A percentile compares a stretch with the other conserved stretches of the same genome.
Conservation (phyloP, 2,888 invertebrate genomes). For the Leuctra nigra region DNA sequence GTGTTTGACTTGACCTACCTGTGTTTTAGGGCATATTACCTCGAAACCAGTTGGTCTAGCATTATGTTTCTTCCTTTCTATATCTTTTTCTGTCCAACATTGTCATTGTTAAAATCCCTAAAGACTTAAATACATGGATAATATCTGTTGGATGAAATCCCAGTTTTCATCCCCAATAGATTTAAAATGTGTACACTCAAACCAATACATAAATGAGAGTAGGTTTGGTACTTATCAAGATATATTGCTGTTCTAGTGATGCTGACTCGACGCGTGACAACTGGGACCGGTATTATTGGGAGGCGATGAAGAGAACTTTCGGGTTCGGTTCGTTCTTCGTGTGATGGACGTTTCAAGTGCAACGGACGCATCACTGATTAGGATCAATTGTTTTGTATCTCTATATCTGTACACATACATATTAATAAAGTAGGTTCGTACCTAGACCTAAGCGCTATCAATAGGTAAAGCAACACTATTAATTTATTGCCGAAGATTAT, state of each 20-base stretch:
- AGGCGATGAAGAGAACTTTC: slow-evolving; percentile 87
- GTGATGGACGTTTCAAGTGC: slow-evolving; percentile 21
- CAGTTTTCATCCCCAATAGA: no score
- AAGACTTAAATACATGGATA: neutral
- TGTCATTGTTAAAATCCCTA: neutral
- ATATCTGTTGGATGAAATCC: neutral
- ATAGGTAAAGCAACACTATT: no score
- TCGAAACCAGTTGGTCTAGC: neutral
- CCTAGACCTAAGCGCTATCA: no score
- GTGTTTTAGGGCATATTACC: neutral
- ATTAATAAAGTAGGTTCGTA: no score
- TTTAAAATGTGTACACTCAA: no score
- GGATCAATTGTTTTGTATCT: neutral
- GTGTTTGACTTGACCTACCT: neutral
- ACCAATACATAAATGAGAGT: no score
- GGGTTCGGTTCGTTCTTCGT: slow-evolving; percentile 72
- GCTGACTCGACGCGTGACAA: slow-evolving; percentile 74
- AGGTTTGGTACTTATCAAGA: no score
- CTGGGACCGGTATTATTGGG: slow-evolving; percentile 94
- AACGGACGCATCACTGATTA: neutral
- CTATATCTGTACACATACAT: neutral
- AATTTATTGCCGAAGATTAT: no score
- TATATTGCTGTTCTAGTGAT: slow-evolving; percentile 45
- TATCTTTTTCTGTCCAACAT: neutral
- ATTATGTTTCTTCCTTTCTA: neutral